phyloP scores from a whole-genome alignment of 2,797 vertebrate genomes.

The Cyprinodon diabolis region DNA sequence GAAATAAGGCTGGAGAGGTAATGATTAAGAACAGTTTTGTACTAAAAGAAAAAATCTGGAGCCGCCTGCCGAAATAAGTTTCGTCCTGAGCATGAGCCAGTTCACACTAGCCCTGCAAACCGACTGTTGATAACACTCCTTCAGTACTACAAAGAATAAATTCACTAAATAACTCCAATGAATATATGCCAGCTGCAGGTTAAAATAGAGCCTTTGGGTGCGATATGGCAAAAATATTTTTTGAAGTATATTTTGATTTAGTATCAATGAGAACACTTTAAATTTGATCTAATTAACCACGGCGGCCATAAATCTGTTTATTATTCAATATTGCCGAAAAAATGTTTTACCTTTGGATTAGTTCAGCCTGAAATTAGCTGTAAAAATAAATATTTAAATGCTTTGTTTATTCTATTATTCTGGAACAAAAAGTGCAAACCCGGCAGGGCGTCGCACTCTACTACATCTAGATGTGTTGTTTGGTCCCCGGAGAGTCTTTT shows the following conservation, averaged over 20 bases:
- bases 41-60: too few relatives aligned
- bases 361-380: not conserved
- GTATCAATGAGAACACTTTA: not conserved
- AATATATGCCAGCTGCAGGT: not conserved
- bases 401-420: not conserved
- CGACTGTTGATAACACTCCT: not conserved
- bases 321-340: not conserved
- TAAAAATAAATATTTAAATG: too few relatives aligned
- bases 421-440: not conserved
- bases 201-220: too few relatives aligned
- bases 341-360: too few relatives aligned
- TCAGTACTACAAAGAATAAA: not conserved
- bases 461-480: constrained; percentile 45
- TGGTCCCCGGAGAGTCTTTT: constrained; percentile 29
- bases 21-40: too few relatives aligned
- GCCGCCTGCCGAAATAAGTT: not conserved
- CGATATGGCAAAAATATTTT: not conserved
- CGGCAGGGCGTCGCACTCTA: constrained; percentile 17
- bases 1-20: too few relatives aligned
- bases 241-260: not conserved
- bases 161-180: not conserved
- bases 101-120: not conserved
- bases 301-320: not conserved
- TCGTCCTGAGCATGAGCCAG: not conserved
- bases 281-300: not conserved